These are phyloP conservation scores for Electrophaes corylata DNA, from an alignment of 2,888 invertebrate species.

Conservation along the genomic window DNA sequence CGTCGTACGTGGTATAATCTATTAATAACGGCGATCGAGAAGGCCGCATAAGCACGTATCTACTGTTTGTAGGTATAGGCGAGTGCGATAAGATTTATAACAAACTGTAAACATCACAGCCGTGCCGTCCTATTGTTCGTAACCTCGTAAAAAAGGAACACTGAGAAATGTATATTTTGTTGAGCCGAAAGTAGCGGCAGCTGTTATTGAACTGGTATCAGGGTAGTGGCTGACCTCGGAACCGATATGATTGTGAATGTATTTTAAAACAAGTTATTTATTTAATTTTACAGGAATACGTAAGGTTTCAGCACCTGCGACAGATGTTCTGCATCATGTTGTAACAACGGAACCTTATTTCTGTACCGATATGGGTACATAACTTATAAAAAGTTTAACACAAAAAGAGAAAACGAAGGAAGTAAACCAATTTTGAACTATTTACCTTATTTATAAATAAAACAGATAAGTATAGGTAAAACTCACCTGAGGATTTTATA, in stretches of 20 bases:
- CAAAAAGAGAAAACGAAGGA: no score
- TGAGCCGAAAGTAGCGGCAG: slow-evolving; percentile 53
- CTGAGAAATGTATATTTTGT: slow-evolving; percentile 42
- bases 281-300: slow-evolving; percentile 40
- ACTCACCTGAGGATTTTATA: no score
- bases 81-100: slow-evolving; percentile 58
- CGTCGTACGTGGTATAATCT: slow-evolving; percentile 45
- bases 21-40: slow-evolving; percentile 57
- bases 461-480: no score
- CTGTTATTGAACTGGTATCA: slow-evolving; percentile 49
- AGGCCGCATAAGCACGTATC: slow-evolving; percentile 49
- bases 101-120: slow-evolving; percentile 55
- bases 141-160: slow-evolving; percentile 51
- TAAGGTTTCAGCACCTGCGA: slow-evolving; percentile 24
- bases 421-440: no score
- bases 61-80: slow-evolving; percentile 42
- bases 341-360: neutral
- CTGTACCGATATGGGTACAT: no score
- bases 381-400: no score
- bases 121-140: slow-evolving; percentile 47
- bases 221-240: slow-evolving; percentile 52
- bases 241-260: slow-evolving; percentile 49
- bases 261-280: slow-evolving; percentile 44
- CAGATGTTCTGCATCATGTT: slow-evolving; percentile 15
- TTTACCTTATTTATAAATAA: no score